Evolutionary conservation across 2,113 vertebrate species (phyloP).

Genomic region (Murina feae): DNA sequence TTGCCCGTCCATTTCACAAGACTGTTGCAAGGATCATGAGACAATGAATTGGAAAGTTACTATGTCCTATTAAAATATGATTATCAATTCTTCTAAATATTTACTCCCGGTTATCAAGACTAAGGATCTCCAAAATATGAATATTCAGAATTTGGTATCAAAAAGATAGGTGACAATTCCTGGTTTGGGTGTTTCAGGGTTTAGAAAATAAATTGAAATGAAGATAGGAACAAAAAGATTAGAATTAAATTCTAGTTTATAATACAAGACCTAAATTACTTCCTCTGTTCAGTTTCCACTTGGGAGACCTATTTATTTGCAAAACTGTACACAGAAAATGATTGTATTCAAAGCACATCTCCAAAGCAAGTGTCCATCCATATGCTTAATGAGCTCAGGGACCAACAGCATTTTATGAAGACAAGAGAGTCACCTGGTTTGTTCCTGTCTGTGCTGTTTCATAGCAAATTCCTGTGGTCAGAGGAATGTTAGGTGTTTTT

Average conservation of each 20-base stretch:
- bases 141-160: neutral
- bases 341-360: neutral
- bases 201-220: neutral
- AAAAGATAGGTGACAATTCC: neutral
- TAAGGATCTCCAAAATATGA: neutral
- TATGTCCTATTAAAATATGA: neutral
- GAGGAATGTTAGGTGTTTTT: neutral
- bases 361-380: neutral
- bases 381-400: neutral
- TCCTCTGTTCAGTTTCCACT: neutral
- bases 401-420: neutral
- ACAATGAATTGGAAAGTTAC: neutral
- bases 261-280: neutral
- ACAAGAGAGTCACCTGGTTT: neutral
- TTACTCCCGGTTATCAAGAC: neutral
- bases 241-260: neutral
- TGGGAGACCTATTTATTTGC: neutral
- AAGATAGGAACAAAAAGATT: constrained; percentile 2
- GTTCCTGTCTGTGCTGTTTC: neutral
- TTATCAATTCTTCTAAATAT: neutral
- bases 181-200: neutral
- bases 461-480: neutral
- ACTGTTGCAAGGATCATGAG: neutral
- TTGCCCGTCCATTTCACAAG: neutral
- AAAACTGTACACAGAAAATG: neutral